Base-by-base conservation (phyloP, 2,888 invertebrate species). In the Halocaridina rubra region DNA sequence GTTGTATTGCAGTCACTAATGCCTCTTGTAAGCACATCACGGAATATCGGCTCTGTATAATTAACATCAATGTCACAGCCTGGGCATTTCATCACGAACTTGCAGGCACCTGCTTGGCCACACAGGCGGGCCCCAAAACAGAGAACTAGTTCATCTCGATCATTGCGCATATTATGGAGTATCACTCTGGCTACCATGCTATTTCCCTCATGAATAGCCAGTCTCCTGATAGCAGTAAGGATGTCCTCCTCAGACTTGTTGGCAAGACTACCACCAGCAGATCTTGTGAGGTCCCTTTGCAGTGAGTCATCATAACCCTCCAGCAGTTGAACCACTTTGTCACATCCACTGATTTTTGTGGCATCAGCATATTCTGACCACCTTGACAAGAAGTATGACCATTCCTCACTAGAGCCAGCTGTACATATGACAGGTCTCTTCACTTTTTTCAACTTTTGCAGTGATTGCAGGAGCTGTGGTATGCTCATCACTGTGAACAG, bases 391-490 rank as follows among this genome's bases (percentile, higher is more conserved):
- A 80, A 80, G 46, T 71, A 32, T 0, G 64, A 5, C 80, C 46
- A 80, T 16, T 80, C 71, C 8, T 71, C 80, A 7, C 80, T 71
- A 3, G 80, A 19, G 69, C 80, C 69, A 32, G 80, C 19, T 5
- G 69, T 16, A 7, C 32, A 64, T 8, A 79, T 33, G 33, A 24
- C 19, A 30, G 79, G 79, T 33, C 79, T 69, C n/a, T 69, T 71
- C n/a, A 79, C 79, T 79, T 71, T 77, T n/a, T 27, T 79, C 79
- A 8, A 69, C 79, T 32, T 53, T 76, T 19, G 61, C 22, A 13
- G 79, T 22, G 13, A 29, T 13, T 13, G 79, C 16, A 33, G 79
- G 0, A 19, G 19, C 13, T 16, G 19, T 29, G 77, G 72, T 16
- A 3, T 46, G 75, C 8, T 8, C 16, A 22, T 19, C 46, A 22